These are phyloP conservation scores for Colius striatus DNA, from an alignment of 2,113 vertebrate genomes.

Conservation along the genomic window DNA sequence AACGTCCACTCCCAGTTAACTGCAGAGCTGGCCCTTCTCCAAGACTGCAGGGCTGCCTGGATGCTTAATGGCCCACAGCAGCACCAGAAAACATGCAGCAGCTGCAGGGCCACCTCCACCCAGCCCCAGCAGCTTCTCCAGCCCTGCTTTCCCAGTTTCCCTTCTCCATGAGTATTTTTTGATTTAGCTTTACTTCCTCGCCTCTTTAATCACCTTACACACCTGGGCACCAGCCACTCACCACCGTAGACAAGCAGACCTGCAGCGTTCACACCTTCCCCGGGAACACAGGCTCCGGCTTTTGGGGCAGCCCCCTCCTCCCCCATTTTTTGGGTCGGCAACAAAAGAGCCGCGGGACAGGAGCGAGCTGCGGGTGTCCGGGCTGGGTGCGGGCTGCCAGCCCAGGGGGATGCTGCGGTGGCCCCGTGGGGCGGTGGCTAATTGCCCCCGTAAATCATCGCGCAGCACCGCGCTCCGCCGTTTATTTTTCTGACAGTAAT, in stretches of 20 bases:
- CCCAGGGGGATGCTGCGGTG: neutral
- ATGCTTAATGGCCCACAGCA: neutral
- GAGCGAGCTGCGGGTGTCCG: neutral
- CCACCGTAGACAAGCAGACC: neutral
- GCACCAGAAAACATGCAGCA: neutral
- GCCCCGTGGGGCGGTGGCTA: constrained; percentile 93
- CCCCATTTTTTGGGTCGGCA: neutral
- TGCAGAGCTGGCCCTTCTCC: neutral
- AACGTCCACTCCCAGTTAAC: neutral
- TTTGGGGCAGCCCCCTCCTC: neutral
- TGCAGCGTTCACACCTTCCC: neutral
- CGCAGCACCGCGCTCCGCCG: constrained; percentile 86
- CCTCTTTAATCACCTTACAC: neutral
- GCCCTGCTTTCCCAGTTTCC: neutral
- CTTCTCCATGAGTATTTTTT: neutral
- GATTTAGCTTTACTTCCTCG: neutral
- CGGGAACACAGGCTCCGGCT: neutral
- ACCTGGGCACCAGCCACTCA: neutral
- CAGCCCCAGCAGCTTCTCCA: neutral
- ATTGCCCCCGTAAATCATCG: constrained; percentile 99
- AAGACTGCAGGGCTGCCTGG: neutral
- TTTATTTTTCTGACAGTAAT: constrained; percentile 99
- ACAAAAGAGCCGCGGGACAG: neutral
- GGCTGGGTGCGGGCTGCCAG: neutral
- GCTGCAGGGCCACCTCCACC: neutral